Evolutionary conservation across 2,888 invertebrate species (phyloP).

Genomic region (Chaetoderma sp.): DNA sequence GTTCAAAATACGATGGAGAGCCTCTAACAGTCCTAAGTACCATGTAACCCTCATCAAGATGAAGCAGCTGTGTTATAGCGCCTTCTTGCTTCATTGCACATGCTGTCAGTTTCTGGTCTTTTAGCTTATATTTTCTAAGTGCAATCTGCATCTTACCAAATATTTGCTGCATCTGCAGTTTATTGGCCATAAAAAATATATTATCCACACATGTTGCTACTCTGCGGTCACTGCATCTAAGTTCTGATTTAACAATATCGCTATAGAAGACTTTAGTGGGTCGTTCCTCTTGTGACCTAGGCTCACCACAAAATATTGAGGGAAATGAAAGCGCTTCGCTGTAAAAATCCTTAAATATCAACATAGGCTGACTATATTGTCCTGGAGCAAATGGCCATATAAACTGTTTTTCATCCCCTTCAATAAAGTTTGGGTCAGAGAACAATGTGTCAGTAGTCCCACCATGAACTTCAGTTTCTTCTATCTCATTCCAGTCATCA

Average conservation of each 20-base stretch:
- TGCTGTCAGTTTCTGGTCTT: neutral
- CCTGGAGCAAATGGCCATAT: neutral
- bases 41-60: neutral
- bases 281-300: neutral
- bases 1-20: constrained; percentile 2
- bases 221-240: neutral
- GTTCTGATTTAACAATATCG: constrained; percentile 1
- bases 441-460: neutral
- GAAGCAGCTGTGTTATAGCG: neutral
- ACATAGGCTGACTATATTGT: neutral
- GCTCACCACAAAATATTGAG: neutral
- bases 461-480: neutral
- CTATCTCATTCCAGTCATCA: neutral
- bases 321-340: neutral
- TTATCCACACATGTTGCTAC: neutral
- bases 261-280: neutral
- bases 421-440: neutral
- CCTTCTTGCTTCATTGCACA: neutral
- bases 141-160: constrained; percentile 3
- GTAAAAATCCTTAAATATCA: neutral
- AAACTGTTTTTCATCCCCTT: neutral
- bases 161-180: constrained; percentile 3
- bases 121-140: neutral
- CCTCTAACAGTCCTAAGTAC: constrained; percentile 1
- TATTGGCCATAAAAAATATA: too few species aligned